phyloP scores from a whole-genome alignment of 2,888 invertebrate species.

The Eugnorisma glareosa region DNA sequence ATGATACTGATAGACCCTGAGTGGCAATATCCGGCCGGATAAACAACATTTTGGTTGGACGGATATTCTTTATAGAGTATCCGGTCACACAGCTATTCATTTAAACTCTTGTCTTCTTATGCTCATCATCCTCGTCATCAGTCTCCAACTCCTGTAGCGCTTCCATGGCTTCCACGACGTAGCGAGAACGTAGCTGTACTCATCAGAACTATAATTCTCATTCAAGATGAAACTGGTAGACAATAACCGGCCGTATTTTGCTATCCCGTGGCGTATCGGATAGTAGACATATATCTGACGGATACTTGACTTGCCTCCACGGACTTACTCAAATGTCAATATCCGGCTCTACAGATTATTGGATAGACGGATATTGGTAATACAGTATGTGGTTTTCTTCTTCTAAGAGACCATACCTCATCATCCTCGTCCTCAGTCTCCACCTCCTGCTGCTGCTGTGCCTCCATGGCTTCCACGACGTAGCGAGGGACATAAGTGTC shows the following conservation, averaged over 20 bases:
- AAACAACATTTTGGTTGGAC: background rate
- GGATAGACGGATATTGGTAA: background rate
- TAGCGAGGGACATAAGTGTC: conserved; percentile 67
- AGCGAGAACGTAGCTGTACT: conserved; percentile 68
- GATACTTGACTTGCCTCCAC: background rate
- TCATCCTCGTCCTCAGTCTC: conserved; percentile 67
- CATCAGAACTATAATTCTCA: conserved; percentile 82
- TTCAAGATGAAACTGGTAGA: background rate
- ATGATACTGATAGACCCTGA: background rate
- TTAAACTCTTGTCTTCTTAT: background rate
- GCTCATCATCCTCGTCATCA: conserved; percentile 14
- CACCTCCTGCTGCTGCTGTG: conserved; percentile 64
- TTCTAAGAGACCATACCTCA: conserved; percentile 63
- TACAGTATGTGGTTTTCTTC: background rate
- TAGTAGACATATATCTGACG: background rate
- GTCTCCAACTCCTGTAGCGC: conserved; percentile 26
- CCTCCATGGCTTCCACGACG: conserved; percentile 64
- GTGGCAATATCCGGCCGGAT: background rate
- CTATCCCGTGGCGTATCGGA: background rate
- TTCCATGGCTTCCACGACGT: conserved; percentile 63
- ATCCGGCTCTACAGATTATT: background rate
- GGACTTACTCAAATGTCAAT: background rate
- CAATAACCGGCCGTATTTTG: background rate
- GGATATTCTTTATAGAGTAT: conserved; percentile 10
- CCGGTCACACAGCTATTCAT: background rate